Evolutionary conservation across 2,113 vertebrate species (phyloP).

Genomic region (Pampusana beccarii): DNA sequence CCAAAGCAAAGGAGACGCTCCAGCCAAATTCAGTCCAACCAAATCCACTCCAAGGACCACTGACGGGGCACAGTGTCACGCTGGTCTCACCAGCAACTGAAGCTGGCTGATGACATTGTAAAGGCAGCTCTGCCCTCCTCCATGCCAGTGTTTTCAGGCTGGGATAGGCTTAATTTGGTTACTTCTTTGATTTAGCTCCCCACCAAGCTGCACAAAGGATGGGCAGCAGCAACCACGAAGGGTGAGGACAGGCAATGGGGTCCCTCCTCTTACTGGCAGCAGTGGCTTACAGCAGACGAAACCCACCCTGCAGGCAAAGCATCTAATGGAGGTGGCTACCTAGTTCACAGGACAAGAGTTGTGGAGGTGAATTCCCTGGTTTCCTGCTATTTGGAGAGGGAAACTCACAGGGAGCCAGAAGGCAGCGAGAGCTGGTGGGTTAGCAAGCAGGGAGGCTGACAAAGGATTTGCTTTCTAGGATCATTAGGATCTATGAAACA

Average conservation of each 20-base stretch:
- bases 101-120: neutral
- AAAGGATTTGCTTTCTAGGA: accelerated
- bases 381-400: neutral
- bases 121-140: neutral
- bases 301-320: neutral
- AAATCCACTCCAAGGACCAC: neutral
- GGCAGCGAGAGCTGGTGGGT: neutral
- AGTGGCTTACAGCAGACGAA: neutral
- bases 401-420: neutral
- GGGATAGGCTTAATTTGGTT: neutral
- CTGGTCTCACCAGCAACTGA: neutral
- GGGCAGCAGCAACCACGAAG: neutral
- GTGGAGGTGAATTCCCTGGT: neutral
- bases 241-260: neutral
- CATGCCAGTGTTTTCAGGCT: neutral
- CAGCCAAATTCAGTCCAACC: neutral
- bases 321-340: neutral
- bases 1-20: too few relatives aligned
- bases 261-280: neutral
- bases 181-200: neutral
- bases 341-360: too few relatives aligned
- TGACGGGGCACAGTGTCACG: accelerated
- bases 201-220: accelerated
- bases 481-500: neutral
- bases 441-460: neutral